Conservation (phyloP, 2,888 invertebrate species). For the Dicyrtoma fusca region DNA sequence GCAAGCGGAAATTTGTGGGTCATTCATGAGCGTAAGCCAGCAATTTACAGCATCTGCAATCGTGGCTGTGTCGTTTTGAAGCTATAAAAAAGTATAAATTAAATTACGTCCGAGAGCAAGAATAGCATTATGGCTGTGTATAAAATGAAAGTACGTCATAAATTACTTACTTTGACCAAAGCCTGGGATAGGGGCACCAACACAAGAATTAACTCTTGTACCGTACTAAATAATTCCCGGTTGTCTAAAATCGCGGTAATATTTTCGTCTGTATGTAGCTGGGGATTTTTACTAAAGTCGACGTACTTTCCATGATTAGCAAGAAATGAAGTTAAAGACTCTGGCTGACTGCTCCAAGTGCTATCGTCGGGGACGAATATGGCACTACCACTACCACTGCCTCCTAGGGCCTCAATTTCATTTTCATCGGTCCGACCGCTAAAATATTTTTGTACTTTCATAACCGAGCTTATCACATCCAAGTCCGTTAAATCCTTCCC, state of each 20-base stretch:
- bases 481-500: not conserved
- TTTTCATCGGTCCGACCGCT: not conserved
- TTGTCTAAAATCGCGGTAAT: conserved; percentile 1
- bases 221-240: not conserved
- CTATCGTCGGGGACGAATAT: not conserved
- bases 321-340: not conserved
- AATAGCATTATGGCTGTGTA: too few species aligned
- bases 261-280: not conserved
- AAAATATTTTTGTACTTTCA: conserved; percentile 5
- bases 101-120: too few species aligned
- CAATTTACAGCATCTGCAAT: conserved; percentile 7
- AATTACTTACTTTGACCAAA: not conserved
- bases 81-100: too few species aligned
- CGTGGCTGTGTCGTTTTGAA: conserved; percentile 13
- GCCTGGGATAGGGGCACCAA: conserved; percentile 1
- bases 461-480: not conserved
- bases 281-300: not conserved
- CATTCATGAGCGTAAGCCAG: conserved; percentile 10
- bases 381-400: not conserved
- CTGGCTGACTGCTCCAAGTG: conserved; percentile 6
- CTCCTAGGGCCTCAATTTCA: not conserved
- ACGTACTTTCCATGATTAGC: conserved; percentile 1
- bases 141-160: too few species aligned
- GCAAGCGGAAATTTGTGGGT: not conserved
- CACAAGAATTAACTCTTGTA: not conserved